Conservation (phyloP, 1,140 invertebrate species). For the Aphelinus atriplicis region DNA sequence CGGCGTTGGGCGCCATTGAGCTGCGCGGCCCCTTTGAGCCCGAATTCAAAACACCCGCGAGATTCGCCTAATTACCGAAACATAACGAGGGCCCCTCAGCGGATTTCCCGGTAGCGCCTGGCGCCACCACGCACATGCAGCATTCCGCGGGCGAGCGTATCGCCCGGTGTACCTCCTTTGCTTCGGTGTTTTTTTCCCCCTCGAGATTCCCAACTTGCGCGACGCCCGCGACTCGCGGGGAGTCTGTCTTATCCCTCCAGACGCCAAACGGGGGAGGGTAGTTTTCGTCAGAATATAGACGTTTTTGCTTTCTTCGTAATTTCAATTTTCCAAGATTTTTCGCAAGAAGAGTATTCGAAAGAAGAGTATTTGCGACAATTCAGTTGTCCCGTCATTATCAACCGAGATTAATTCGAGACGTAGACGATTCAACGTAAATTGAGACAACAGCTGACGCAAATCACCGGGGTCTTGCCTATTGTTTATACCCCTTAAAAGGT, state of each 20-base stretch:
- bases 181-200: neutral
- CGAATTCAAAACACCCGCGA: conserved; percentile 58
- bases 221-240: neutral
- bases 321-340: too few species aligned
- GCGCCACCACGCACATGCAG: neutral
- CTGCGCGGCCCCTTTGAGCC: conserved; percentile 55
- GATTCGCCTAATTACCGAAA: conserved; percentile 60
- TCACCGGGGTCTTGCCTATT: too few species aligned
- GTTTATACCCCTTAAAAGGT: too few species aligned
- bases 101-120: conserved; percentile 47
- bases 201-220: neutral
- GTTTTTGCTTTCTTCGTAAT: too few species aligned
- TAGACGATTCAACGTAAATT: too few species aligned
- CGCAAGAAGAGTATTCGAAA: too few species aligned
- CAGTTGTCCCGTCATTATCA: too few species aligned
- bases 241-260: neutral
- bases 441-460: too few species aligned
- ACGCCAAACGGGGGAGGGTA: neutral
- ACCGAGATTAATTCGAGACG: too few species aligned
- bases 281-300: too few species aligned
- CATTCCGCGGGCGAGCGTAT: neutral
- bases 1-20: conserved; percentile 8
- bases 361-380: too few species aligned
- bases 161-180: neutral
- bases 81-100: conserved; percentile 54